phyloP scores from a whole-genome alignment of 2,888 invertebrate genomes.

The Nowickia ferox region DNA sequence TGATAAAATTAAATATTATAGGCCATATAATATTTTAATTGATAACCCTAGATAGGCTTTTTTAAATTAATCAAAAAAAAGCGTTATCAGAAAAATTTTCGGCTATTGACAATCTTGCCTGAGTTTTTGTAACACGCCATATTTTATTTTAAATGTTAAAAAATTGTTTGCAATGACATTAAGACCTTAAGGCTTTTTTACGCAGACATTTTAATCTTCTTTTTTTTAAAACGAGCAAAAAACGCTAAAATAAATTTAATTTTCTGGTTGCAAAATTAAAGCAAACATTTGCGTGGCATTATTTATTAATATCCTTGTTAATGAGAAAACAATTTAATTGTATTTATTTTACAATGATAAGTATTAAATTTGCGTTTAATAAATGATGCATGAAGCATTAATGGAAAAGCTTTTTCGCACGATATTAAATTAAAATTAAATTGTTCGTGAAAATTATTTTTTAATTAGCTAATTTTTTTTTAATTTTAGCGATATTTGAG shows the following conservation, averaged over 20 bases:
- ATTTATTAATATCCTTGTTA: slow-evolving; percentile 1
- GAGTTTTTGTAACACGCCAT: neutral
- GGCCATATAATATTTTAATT: too few relatives aligned
- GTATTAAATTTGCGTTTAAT: slow-evolving; percentile 14
- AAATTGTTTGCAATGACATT: slow-evolving; percentile 48
- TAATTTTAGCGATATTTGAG: too few relatives aligned
- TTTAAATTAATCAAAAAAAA: too few relatives aligned
- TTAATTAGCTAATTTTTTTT: too few relatives aligned
- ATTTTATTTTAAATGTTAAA: slow-evolving; percentile 19
- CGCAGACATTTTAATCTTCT: slow-evolving; percentile 10
- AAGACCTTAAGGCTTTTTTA: slow-evolving; percentile 56
- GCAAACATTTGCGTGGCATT: slow-evolving; percentile 45
- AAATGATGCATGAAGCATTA: neutral
- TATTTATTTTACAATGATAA: slow-evolving; percentile 4
- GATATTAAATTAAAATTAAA: neutral
- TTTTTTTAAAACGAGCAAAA: neutral
- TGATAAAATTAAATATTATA: too few relatives aligned
- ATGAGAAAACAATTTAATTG: slow-evolving; percentile 17
- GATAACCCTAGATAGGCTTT: too few relatives aligned
- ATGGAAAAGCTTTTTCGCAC: neutral
- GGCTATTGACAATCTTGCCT: neutral
- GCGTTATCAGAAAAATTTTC: too few relatives aligned
- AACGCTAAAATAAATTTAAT: slow-evolving; percentile 5
- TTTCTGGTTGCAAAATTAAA: slow-evolving; percentile 27
- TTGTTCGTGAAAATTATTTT: neutral